Percentiles rank a stretch among this genome's conserved stretches.
Evolutionary conservation across 2,797 vertebrate species (phyloP).

Genomic region (Fringilla coelebs): DNA sequence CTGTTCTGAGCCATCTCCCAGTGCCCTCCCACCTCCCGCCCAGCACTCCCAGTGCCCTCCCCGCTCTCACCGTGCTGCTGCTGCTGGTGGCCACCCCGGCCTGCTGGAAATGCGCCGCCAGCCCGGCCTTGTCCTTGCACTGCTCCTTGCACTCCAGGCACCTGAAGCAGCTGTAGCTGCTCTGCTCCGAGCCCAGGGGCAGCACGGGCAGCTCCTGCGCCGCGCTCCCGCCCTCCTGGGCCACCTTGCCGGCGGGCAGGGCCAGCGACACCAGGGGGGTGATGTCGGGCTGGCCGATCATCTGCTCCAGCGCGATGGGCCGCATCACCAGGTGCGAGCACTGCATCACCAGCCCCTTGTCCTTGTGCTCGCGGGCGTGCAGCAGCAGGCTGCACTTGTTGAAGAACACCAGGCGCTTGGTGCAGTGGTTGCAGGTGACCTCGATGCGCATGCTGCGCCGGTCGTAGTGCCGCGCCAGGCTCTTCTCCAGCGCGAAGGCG

Average conservation of each 20-base stretch:
- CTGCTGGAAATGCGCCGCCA: slow-evolving; percentile 91
- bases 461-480: slow-evolving; percentile 91
- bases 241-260: neutral
- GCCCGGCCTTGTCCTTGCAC: slow-evolving; percentile 85
- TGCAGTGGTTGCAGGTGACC: slow-evolving; percentile 96
- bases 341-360: slow-evolving; percentile 95
- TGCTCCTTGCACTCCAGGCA: slow-evolving; percentile 90
- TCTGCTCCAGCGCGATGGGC: slow-evolving; percentile 91
- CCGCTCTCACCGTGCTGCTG: slow-evolving; percentile 30
- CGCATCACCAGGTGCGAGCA: slow-evolving; percentile 96
- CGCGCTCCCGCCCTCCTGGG: neutral
- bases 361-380: slow-evolving; percentile 96
- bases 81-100: neutral
- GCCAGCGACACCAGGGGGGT: slow-evolving; percentile 69
- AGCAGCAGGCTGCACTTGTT: slow-evolving; percentile 97
- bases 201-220: slow-evolving; percentile 75
- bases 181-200: slow-evolving; percentile 72
- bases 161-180: slow-evolving; percentile 76
- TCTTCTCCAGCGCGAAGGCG: slow-evolving; percentile 91
- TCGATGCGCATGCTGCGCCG: slow-evolving; percentile 94
- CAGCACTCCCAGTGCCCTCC: rapidly evolving
- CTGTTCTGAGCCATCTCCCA: too few relatives aligned
- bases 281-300: slow-evolving; percentile 90
- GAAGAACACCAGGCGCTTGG: slow-evolving; percentile 92
- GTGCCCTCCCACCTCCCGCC: neutral